A percentile compares a stretch with the other conserved stretches of the same genome.
Conservation (phyloP, 2,888 invertebrate species). For the Barypeithes pellucidus region DNA sequence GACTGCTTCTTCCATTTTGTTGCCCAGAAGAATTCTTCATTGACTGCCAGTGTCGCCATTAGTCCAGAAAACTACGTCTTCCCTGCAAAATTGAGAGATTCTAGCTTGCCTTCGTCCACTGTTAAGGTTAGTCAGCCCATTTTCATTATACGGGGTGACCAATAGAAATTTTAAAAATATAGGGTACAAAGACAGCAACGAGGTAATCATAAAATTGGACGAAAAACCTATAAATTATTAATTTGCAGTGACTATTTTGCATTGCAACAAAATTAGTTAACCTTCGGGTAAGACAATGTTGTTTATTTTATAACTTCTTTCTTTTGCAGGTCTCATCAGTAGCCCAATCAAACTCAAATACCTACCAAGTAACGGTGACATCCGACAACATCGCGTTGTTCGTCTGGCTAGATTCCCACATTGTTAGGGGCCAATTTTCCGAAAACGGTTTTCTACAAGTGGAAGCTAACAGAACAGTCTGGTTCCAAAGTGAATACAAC, state of each 20-base stretch:
- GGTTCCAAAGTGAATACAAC: constrained; percentile 59
- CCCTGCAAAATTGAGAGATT: constrained; percentile 75
- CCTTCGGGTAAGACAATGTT: too few relatives aligned
- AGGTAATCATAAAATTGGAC: too few relatives aligned
- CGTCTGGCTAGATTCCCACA: constrained; percentile 78
- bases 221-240: too few relatives aligned
- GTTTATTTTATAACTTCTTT: constrained; percentile 35
- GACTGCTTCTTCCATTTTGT: constrained; percentile 71
- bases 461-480: constrained; percentile 58
- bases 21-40: constrained; percentile 68
- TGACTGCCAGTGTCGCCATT: constrained; percentile 56
- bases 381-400: constrained; percentile 77
- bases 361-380: constrained; percentile 67
- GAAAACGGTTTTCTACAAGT: constrained; percentile 81
- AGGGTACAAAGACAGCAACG: too few relatives aligned
- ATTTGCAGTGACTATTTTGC: too few relatives aligned
- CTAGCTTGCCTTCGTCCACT: constrained; percentile 72
- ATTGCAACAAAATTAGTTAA: too few relatives aligned
- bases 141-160: too few relatives aligned
- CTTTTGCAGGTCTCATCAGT: constrained; percentile 38
- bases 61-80: constrained; percentile 81
- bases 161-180: too few relatives aligned
- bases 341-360: constrained; percentile 38
- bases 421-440: constrained; percentile 77
- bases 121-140: constrained; percentile 71